phyloP scores from a whole-genome alignment of 2,888 invertebrate species.

The Lysandra coridon region DNA sequence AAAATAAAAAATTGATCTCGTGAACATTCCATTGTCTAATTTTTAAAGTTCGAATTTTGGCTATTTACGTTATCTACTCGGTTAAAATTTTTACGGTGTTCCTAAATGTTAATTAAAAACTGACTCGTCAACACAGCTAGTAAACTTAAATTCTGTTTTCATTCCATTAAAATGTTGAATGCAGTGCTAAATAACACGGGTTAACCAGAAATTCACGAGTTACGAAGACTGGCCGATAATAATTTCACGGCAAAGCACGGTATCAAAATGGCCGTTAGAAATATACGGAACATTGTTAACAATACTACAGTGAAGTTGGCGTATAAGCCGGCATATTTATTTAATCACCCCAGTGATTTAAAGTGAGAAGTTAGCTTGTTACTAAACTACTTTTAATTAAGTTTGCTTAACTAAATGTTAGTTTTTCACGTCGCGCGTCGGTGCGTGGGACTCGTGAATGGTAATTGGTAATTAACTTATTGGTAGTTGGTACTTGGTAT shows the following conservation, averaged over 20 bases:
- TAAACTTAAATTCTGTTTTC: background rate
- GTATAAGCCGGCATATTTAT: slow-evolving; percentile 10
- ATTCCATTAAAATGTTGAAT: background rate
- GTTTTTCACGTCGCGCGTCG: background rate
- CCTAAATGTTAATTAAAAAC: too few species aligned
- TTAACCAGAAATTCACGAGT: background rate
- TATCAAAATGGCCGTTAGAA: slow-evolving; percentile 54
- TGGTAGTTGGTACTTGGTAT: too few species aligned
- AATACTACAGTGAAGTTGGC: slow-evolving; percentile 27
- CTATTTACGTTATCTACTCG: too few species aligned
- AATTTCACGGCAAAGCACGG: slow-evolving; percentile 55
- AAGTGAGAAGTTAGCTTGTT: slow-evolving; percentile 9
- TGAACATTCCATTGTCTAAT: too few species aligned
- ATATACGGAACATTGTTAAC: slow-evolving; percentile 54
- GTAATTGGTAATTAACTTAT: background rate
- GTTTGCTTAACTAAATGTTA: background rate
- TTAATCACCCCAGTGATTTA: slow-evolving; percentile 18
- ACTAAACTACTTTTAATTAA: slow-evolving; percentile 16
- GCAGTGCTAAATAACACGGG: background rate
- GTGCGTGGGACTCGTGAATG: background rate
- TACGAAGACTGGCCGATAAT: background rate
- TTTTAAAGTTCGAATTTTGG: too few species aligned
- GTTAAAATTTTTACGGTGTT: too few species aligned
- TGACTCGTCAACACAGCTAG: too few species aligned
- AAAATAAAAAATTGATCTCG: too few species aligned